These are phyloP conservation scores for Myotis findleyi DNA, from an alignment of 2,797 vertebrate genomes.

Conservation along the genomic window DNA sequence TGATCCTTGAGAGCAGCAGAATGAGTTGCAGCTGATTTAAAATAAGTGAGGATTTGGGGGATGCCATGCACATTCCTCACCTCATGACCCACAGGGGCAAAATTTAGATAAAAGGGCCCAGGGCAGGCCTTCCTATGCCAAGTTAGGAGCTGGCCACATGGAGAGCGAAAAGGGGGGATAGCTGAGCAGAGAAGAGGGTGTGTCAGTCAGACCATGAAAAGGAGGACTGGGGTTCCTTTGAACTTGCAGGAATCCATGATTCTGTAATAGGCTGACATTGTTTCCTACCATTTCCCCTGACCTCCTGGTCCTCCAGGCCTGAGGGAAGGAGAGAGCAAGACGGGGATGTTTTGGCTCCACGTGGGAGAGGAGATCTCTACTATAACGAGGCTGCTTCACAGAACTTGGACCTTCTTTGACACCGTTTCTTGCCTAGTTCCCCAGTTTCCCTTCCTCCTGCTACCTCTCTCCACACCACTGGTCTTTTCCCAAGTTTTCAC, in stretches of 20 bases:
- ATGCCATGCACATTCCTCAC: neutral
- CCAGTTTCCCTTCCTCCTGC: neutral
- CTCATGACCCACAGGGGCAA: neutral
- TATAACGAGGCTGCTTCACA: neutral
- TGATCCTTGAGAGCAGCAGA: neutral
- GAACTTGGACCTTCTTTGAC: neutral
- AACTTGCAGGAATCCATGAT: neutral
- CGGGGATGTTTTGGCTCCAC: neutral
- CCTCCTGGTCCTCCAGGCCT: neutral
- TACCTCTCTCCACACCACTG: neutral
- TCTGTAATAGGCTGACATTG: neutral
- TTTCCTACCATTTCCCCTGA: neutral
- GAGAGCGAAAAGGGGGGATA: neutral
- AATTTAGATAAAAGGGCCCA: neutral
- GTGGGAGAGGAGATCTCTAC: neutral
- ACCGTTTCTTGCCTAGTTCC: neutral
- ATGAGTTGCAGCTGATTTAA: neutral
- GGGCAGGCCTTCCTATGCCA: neutral
- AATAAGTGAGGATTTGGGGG: neutral
- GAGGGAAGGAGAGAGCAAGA: neutral
- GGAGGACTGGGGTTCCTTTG: neutral
- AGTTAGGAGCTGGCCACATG: neutral
- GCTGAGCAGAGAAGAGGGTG: neutral
- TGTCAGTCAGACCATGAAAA: neutral
- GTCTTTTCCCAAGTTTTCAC: neutral